A percentile compares a stretch with the other conserved stretches of the same genome.
Evolutionary conservation across 2,888 invertebrate species (phyloP).

Genomic region (Herminia tarsipennalis): DNA sequence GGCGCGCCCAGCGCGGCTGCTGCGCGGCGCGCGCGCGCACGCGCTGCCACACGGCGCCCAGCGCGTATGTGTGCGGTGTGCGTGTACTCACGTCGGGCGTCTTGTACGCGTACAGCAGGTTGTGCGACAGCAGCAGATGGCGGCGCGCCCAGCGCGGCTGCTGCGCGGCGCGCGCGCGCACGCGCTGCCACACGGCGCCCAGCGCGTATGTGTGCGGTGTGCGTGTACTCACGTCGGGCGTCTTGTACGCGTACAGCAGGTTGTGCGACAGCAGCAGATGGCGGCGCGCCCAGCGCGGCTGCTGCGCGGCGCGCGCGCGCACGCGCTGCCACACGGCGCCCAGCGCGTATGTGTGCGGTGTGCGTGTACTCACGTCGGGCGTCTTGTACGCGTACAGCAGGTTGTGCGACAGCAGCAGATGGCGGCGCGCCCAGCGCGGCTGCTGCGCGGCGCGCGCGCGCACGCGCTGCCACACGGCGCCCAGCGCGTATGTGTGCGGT

Average conservation of each 20-base stretch:
- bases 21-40: constrained; percentile 46
- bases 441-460: constrained; percentile 35
- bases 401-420: constrained; percentile 67
- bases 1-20: constrained; percentile 62
- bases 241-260: constrained; percentile 70
- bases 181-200: constrained; percentile 61
- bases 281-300: constrained; percentile 65
- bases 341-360: too few species aligned
- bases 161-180: constrained; percentile 41
- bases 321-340: constrained; percentile 59
- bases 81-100: constrained; percentile 37
- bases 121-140: constrained; percentile 66
- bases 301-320: constrained; percentile 40
- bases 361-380: constrained; percentile 33
- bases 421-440: constrained; percentile 63
- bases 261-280: constrained; percentile 69
- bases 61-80: too few species aligned
- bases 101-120: constrained; percentile 68
- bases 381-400: constrained; percentile 67
- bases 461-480: constrained; percentile 61
- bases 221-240: constrained; percentile 39
- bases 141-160: constrained; percentile 63
- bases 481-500: constrained; percentile 36
- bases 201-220: constrained; percentile 32
- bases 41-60: constrained; percentile 56